Percentiles rank a stretch among this genome's conserved stretches.
phyloP scores from a whole-genome alignment of 2,113 vertebrate genomes.

The Aegotheles bennettii region DNA sequence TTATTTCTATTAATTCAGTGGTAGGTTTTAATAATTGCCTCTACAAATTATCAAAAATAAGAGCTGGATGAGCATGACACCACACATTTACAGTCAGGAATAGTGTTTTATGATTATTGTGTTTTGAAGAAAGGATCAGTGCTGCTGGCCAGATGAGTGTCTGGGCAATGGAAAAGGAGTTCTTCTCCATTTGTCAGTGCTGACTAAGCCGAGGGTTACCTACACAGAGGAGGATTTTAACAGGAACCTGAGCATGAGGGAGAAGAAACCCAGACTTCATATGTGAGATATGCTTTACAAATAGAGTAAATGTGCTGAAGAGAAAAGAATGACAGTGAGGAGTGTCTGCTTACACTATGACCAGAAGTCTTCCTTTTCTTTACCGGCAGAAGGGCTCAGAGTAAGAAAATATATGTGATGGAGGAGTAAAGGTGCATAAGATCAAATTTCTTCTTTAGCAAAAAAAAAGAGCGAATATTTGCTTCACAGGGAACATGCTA shows the following conservation, averaged over 20 bases:
- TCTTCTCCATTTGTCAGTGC: background rate
- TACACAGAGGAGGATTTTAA: fast-evolving
- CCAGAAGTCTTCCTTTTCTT: background rate
- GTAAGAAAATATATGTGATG: background rate
- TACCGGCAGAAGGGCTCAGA: background rate
- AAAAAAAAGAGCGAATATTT: background rate
- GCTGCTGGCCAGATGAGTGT: too few species aligned
- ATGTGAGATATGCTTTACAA: fast-evolving
- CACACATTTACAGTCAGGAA: background rate
- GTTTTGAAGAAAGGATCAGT: background rate
- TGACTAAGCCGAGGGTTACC: background rate
- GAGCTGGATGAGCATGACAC: background rate
- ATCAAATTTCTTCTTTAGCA: background rate
- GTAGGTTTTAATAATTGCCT: background rate
- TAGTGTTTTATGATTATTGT: background rate
- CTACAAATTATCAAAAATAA: background rate
- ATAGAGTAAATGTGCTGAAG: fast-evolving
- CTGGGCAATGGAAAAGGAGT: background rate
- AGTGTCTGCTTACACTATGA: fast-evolving
- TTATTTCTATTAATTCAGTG: background rate
- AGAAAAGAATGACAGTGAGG: background rate
- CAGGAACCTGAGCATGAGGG: background rate
- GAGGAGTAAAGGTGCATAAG: background rate
- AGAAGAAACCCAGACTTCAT: background rate
- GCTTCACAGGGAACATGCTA: background rate